Percentiles rank a stretch among this genome's conserved stretches.
phyloP scores from a whole-genome alignment of 2,888 invertebrate species.

The Nesidiocoris tenuis region DNA sequence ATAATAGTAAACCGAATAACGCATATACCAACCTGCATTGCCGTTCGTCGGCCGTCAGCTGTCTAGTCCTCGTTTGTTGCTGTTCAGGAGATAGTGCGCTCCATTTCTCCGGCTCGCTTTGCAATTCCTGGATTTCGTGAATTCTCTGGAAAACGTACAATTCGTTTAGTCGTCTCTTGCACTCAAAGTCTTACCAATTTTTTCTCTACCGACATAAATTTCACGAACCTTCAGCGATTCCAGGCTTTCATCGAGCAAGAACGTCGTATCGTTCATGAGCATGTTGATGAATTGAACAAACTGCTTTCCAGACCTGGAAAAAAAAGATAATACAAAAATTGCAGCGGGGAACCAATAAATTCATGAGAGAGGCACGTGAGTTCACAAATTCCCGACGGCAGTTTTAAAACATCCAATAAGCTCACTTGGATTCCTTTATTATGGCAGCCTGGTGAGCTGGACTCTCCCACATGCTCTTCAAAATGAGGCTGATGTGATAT shows the following conservation, averaged over 20 bases:
- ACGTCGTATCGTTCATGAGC: constrained; percentile 98
- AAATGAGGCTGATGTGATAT: constrained; percentile 94
- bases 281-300: constrained; percentile 97
- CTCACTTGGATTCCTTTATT: constrained; percentile 77
- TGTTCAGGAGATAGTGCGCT: constrained; percentile 65
- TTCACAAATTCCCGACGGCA: too few relatives aligned
- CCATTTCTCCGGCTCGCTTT: constrained; percentile 71
- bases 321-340: too few relatives aligned
- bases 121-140: constrained; percentile 77
- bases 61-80: constrained; percentile 74
- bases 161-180: too few relatives aligned
- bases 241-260: constrained; percentile 91
- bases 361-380: not conserved
- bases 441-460: constrained; percentile 83
- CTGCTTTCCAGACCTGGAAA: constrained; percentile 73
- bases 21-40: constrained; percentile 68
- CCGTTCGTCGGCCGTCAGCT: constrained; percentile 78
- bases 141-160: constrained; percentile 57
- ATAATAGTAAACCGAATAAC: too few relatives aligned
- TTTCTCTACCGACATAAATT: too few relatives aligned
- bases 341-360: constrained; percentile 12
- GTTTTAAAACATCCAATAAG: too few relatives aligned
- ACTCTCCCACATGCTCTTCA: constrained; percentile 94
- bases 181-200: too few relatives aligned
- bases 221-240: constrained; percentile 82